These are phyloP conservation scores for Echiichthys vipera DNA, from an alignment of 2,797 vertebrate genomes.

Conservation along the genomic window DNA sequence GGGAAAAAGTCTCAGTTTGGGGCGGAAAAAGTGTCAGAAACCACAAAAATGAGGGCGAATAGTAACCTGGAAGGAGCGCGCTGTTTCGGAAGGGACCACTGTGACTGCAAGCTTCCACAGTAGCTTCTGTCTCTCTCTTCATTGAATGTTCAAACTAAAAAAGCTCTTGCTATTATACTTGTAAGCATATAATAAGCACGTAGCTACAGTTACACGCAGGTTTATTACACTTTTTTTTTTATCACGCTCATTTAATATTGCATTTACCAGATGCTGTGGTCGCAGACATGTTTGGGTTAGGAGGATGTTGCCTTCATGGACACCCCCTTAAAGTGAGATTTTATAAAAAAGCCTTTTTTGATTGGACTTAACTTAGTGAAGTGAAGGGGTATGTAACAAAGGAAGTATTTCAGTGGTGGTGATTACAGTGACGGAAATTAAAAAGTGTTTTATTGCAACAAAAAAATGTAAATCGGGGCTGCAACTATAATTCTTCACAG, in stretches of 20 bases:
- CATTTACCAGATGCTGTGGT: background rate
- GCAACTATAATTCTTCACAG: background rate
- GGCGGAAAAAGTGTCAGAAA: background rate
- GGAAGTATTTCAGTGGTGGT: background rate
- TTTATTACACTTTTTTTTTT: too few species aligned
- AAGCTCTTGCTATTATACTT: too few species aligned
- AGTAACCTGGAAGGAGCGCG: background rate
- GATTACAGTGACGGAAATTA: background rate
- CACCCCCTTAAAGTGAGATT: background rate
- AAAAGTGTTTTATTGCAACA: too few species aligned
- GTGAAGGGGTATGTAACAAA: background rate
- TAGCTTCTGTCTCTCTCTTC: background rate
- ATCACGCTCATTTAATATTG: background rate
- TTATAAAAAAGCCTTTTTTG: too few species aligned
- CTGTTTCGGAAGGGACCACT: conserved; percentile 12
- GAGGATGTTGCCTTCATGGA: conserved; percentile 18
- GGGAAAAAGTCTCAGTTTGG: background rate
- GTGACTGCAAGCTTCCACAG: too few species aligned
- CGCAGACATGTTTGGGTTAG: background rate
- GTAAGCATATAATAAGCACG: too few species aligned
- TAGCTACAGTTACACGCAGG: background rate
- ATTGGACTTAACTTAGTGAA: background rate
- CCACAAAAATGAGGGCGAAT: background rate
- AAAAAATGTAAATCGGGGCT: background rate
- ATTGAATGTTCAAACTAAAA: too few species aligned